phyloP scores from a whole-genome alignment of 2,888 invertebrate genomes.

The Trichacis sp. region DNA sequence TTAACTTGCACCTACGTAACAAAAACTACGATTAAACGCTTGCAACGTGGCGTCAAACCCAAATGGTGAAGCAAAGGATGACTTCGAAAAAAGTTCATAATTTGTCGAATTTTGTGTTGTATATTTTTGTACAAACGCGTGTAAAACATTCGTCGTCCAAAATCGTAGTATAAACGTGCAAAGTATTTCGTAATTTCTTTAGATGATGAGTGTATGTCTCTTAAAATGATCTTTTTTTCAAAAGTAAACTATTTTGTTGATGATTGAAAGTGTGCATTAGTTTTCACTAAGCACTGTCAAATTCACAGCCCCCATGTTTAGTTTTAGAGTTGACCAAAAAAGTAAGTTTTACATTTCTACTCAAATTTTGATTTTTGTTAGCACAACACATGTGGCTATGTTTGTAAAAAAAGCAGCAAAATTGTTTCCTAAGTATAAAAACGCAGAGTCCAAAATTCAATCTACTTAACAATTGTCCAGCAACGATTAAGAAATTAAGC shows the following conservation, averaged over 20 bases:
- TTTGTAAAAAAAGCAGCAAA: neutral
- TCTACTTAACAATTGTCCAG: neutral
- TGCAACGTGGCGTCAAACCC: neutral
- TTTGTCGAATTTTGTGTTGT: neutral
- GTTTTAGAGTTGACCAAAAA: no score
- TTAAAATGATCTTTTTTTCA: no score
- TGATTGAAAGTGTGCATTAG: neutral
- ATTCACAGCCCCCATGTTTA: neutral
- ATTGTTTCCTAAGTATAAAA: neutral
- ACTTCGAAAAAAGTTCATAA: neutral
- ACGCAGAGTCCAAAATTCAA: neutral
- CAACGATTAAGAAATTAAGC: neutral
- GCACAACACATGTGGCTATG: no score
- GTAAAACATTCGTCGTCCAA: neutral
- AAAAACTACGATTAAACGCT: constrained; percentile 4
- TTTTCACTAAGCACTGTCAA: neutral
- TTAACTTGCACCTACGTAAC: constrained; percentile 57
- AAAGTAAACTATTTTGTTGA: neutral
- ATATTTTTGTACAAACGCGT: neutral
- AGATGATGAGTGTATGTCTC: no score
- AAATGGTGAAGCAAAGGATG: neutral
- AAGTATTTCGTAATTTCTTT: neutral
- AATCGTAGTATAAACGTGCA: neutral
- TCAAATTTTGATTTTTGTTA: neutral
- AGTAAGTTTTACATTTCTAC: neutral